phyloP scores from a whole-genome alignment of 2,888 invertebrate genomes.

The Meganola albula region DNA sequence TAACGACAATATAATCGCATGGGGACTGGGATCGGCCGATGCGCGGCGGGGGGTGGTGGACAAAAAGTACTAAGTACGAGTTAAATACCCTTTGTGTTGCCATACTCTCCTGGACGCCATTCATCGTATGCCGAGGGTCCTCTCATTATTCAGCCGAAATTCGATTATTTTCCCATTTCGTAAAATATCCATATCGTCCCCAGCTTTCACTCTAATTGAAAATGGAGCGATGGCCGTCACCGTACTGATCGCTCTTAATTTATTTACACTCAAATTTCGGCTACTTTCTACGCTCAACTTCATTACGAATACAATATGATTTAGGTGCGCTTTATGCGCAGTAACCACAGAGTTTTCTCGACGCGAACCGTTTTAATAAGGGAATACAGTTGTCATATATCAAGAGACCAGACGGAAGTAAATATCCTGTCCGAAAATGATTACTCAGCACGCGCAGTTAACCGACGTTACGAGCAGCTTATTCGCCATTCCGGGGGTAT shows the following conservation, averaged over 20 bases:
- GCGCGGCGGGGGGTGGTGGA: conserved; percentile 49
- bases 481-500: conserved; percentile 71
- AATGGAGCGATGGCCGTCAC: conserved; percentile 59
- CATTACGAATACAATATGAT: conserved; percentile 31
- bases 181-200: conserved; percentile 76
- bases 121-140: conserved; percentile 59
- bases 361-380: conserved; percentile 53
- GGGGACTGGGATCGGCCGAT: conserved; percentile 36
- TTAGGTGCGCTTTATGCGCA: conserved; percentile 17
- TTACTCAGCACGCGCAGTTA: conserved; percentile 70
- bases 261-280: conserved; percentile 44
- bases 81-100: conserved; percentile 76
- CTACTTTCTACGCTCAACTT: conserved; percentile 33
- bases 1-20: conserved; percentile 70
- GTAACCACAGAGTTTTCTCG: conserved; percentile 19
- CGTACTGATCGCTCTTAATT: conserved; percentile 54
- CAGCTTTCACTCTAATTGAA: conserved; percentile 72
- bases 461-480: conserved; percentile 67
- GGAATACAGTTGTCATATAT: conserved; percentile 42
- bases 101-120: conserved; percentile 60
- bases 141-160: conserved; percentile 76
- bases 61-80: conserved; percentile 76
- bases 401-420: conserved; percentile 66
- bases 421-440: conserved; percentile 73
- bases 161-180: conserved; percentile 77